Conservation (phyloP, 2,113 vertebrate genomes). For the Benitochromis conjunctus region DNA sequence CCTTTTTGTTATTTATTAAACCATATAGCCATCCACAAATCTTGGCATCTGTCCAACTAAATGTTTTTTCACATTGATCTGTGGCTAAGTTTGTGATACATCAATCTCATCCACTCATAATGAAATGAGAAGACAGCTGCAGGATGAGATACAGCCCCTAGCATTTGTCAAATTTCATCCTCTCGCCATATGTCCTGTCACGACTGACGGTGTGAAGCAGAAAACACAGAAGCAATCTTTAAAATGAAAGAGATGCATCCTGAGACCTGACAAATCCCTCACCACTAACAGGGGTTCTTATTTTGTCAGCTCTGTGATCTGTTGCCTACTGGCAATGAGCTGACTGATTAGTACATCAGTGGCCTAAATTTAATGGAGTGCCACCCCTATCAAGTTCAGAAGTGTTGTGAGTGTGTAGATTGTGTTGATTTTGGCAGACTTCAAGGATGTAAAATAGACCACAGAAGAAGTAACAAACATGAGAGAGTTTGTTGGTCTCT, state of each 20-base stretch:
- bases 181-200: neutral
- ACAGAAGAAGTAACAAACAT: neutral
- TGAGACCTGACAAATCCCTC: neutral
- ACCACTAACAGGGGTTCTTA: neutral
- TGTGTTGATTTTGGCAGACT: neutral
- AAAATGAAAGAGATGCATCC: neutral
- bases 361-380: neutral
- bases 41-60: neutral
- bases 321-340: neutral
- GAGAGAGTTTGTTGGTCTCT: neutral
- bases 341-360: neutral
- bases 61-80: neutral
- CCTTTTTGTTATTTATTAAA: neutral
- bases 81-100: neutral
- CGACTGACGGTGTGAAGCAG: neutral
- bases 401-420: neutral
- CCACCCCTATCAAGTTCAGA: neutral
- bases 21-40: neutral
- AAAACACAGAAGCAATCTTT: neutral
- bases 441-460: neutral
- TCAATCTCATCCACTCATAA: neutral
- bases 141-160: neutral
- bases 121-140: neutral
- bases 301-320: neutral
- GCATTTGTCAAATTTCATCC: conserved; percentile 12